Conservation (phyloP, 2,797 vertebrate genomes). For the Mionectes olivaceus region DNA sequence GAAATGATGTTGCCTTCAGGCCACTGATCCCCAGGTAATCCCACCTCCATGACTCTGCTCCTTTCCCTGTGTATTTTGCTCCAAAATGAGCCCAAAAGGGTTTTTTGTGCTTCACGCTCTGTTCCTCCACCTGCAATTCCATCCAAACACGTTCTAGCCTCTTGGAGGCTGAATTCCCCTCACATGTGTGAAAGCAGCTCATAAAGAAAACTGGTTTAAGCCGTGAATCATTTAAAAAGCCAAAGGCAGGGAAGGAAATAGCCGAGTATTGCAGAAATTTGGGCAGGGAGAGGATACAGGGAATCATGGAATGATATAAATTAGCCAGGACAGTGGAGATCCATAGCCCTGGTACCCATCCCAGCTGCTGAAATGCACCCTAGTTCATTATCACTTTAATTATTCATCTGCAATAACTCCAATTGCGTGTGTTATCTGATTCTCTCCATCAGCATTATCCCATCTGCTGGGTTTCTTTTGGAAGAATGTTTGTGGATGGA, state of each 20-base stretch:
- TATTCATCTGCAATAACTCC: neutral
- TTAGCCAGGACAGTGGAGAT: neutral
- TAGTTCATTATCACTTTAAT: neutral
- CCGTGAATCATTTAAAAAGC: conserved; percentile 26
- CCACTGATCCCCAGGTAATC: neutral
- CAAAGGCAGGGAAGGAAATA: neutral
- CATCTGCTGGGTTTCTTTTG: neutral
- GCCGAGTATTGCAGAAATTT: accelerated
- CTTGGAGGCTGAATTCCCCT: neutral
- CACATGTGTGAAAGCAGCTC: conserved; percentile 9
- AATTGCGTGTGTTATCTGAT: neutral
- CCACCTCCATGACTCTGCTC: neutral
- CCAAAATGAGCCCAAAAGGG: neutral
- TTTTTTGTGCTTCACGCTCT: neutral
- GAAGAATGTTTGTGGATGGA: neutral
- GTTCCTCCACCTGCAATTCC: neutral
- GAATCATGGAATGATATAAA: neutral
- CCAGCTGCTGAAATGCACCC: neutral
- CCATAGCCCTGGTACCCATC: neutral
- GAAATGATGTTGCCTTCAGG: neutral
- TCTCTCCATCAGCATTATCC: neutral
- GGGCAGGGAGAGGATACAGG: neutral
- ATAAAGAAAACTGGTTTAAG: conserved; percentile 12
- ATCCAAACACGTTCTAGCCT: neutral
- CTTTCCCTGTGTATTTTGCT: neutral